These are phyloP conservation scores for Danaus plexippus DNA, from an alignment of 1,140 invertebrate species.

Conservation along the genomic window DNA sequence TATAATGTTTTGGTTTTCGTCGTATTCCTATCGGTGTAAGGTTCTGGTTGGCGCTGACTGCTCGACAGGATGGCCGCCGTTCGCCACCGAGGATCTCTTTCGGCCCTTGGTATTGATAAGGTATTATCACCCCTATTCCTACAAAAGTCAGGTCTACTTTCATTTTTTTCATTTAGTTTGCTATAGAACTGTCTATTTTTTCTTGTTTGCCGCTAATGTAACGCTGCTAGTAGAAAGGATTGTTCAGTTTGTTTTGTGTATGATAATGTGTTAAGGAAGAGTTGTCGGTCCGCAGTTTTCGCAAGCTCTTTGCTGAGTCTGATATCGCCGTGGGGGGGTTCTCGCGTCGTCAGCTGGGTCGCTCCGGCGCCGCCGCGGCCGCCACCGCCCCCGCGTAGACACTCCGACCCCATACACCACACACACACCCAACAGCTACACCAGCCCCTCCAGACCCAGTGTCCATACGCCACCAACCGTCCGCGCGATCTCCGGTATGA, in stretches of 20 bases:
- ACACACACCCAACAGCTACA: slow-evolving; percentile 21
- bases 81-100: slow-evolving; percentile 65
- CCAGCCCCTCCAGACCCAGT: slow-evolving; percentile 39
- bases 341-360: slow-evolving; percentile 58
- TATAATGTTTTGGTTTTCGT: slow-evolving; percentile 29
- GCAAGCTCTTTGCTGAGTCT: slow-evolving; percentile 73
- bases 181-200: not conserved
- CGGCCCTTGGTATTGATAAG: slow-evolving; percentile 65
- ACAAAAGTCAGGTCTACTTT: not conserved
- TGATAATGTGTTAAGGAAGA: slow-evolving; percentile 19
- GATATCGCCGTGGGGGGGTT: slow-evolving; percentile 69
- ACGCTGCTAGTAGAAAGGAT: slow-evolving; percentile 1
- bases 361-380: slow-evolving; percentile 47
- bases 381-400: slow-evolving; percentile 62
- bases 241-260: slow-evolving; percentile 3
- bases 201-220: not conserved
- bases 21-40: slow-evolving; percentile 33
- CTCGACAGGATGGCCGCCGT: slow-evolving; percentile 37
- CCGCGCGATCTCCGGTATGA: slow-evolving; percentile 52
- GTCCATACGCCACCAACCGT: slow-evolving; percentile 20
- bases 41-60: slow-evolving; percentile 55
- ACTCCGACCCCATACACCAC: slow-evolving; percentile 40
- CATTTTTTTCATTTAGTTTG: not conserved
- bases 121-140: slow-evolving; percentile 18
- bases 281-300: slow-evolving; percentile 63